Evolutionary conservation across 1,140 invertebrate species (phyloP), one percentile per base, ranked within the genome.

Genomic region (Branchinecta lindahli): DNA sequence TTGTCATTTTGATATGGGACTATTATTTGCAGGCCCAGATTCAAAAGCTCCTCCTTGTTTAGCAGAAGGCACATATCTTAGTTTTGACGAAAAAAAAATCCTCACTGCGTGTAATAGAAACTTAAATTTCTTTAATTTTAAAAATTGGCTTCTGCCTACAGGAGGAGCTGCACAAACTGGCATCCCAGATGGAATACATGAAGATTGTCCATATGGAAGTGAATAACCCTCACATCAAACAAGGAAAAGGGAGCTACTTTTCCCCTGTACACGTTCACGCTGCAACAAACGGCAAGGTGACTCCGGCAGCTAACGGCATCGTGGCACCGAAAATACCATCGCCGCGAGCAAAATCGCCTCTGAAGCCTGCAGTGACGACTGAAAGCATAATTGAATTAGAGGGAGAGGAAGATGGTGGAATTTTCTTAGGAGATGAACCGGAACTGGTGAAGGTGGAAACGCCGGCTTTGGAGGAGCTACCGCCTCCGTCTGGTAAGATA

Each of bases 181-280:
- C 91, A 0, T 88, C 89, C 10, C 90, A 93, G 79, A 92, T 94
- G 73, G 91, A 94, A 77, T 90, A 91, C 76, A 91, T 93, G 88
- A 92, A 91, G 79, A 92, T 92, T 75, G 89, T 92, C 8, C 88
- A 92, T 73, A 93, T 94, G 91, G 88, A 92, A 77, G 86, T 91
- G 79, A 90, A 92, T 78, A 94, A 94, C 78, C 82, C 90, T 18
- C 91, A 94, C 77, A 78, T 93, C 70, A 89, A 90, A 74, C 88
- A 89, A 66, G 88, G 90, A 74, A 84, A 85, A 6, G 88, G 89
- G 10, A 86, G 88, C 10, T 90, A 90, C 77, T 90, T 91, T 78
- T 87, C 82, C 69, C 76, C 77, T 18, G 69, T 71, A 78, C 81
- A 72, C 83, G 76, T 70, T 80, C 75, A 75, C 71, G 73, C 73